Evolutionary conservation across 35 echinoderm and acorn worm species (phyloP).

Genomic region (Acanthaster planci): DNA sequence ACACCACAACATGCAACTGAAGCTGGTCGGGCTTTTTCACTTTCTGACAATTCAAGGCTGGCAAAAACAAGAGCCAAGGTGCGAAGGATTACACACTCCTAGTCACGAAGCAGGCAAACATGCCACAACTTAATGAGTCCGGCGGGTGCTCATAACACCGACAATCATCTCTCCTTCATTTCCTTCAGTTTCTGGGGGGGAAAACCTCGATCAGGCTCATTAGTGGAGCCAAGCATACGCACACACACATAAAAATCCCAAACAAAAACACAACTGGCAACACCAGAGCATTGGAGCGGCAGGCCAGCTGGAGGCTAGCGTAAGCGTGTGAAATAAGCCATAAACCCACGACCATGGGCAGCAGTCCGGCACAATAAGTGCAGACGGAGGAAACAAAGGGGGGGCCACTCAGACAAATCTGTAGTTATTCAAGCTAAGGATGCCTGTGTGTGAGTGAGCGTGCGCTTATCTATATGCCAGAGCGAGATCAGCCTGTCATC

Average conservation of each 20-base stretch:
- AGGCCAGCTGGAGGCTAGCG: background rate
- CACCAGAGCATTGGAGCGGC: background rate
- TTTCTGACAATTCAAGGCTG: too few species aligned
- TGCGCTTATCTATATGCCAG: background rate
- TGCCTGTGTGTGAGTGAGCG: background rate
- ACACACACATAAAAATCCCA: too few species aligned
- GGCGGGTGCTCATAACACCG: background rate
- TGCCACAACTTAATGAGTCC: conserved; percentile 2
- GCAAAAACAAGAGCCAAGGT: too few species aligned
- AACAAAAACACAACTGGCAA: too few species aligned
- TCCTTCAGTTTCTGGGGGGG: background rate
- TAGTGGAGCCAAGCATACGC: background rate
- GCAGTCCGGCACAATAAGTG: background rate
- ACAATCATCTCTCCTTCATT: background rate
- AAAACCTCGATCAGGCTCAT: background rate
- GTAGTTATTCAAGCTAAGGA: conserved; percentile 10
- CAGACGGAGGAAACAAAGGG: background rate
- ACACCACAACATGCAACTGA: too few species aligned
- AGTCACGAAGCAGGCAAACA: background rate
- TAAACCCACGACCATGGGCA: background rate
- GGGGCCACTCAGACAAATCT: background rate
- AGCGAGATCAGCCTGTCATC: background rate
- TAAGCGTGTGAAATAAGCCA: conserved; percentile 26
- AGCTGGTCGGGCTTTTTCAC: too few species aligned
- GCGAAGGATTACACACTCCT: too few species aligned